Percentiles rank a stretch among this genome's conserved stretches.
Conservation (phyloP, 2,113 vertebrate genomes). For the Brachypodius melanocephalos region DNA sequence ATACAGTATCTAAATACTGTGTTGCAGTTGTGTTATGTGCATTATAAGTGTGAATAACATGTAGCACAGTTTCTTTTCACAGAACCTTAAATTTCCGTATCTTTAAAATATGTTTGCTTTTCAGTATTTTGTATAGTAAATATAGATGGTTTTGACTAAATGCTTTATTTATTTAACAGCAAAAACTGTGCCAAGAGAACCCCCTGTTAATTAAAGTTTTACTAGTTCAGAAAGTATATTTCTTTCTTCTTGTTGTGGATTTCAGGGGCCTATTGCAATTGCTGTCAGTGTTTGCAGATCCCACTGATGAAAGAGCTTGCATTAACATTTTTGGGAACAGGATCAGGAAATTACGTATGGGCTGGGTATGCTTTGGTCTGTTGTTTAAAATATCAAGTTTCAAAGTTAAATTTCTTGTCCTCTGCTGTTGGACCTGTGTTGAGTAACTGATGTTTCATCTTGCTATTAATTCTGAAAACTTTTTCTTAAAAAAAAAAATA, state of each 20-base stretch:
- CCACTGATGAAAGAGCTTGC: slow-evolving; percentile 12
- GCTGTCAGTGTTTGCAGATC: slow-evolving; percentile 36
- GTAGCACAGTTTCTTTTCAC: slow-evolving; percentile 66
- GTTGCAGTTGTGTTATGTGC: slow-evolving; percentile 60
- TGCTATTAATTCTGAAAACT: background rate
- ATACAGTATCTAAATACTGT: slow-evolving; percentile 43
- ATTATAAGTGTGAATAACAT: slow-evolving; percentile 60
- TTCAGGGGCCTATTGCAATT: slow-evolving; percentile 50
- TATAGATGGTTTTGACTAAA: slow-evolving; percentile 81
- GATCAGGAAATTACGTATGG: slow-evolving; percentile 23
- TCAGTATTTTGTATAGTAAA: slow-evolving; percentile 76
- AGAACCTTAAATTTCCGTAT: slow-evolving; percentile 40
- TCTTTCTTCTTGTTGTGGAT: slow-evolving; percentile 35
- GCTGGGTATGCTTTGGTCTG: background rate
- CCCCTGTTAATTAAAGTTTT: slow-evolving; percentile 65
- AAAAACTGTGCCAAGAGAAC: slow-evolving; percentile 78
- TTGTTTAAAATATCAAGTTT: background rate
- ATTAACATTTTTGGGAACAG: slow-evolving; percentile 23
- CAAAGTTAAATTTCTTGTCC: background rate
- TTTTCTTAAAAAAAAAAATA: background rate
- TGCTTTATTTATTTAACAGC: slow-evolving; percentile 85
- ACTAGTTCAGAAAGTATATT: slow-evolving; percentile 31
- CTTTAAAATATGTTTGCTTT: slow-evolving; percentile 51
- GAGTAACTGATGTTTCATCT: background rate
- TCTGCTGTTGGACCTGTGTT: background rate